Base-by-base conservation (phyloP, 2,113 vertebrate species). In the Motacilla tschutschensis region DNA sequence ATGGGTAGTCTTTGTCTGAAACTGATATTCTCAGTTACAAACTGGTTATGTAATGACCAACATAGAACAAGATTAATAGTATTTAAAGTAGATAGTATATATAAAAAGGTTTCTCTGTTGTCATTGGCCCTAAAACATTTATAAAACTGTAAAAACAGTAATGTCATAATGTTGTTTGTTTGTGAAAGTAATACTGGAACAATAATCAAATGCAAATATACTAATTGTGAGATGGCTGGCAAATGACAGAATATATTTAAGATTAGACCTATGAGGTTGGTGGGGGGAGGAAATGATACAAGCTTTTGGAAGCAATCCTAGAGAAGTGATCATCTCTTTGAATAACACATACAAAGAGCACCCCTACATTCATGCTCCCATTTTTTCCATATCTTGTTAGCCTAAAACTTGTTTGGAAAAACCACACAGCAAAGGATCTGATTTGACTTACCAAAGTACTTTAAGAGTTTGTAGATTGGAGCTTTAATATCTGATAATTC, bases 271-370 rank as follows among this genome's bases (percentile, higher is more conserved):
- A 1, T 43, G 18, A 24, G 6, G 1, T 14, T 8, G 47, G 14
- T 0, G 0, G 5, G 3, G 4, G 5, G 4, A 9, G 2, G 8
- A 43, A 31, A 19, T 33, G 1, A 46, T 41, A 19, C 1, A 54
- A 43, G 21, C 18, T 62, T 79, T 51, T 55, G 31, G 19, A 79
- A 64, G 25, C 59, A 70, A 47, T 28, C 28, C 31, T 40, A 15
- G 17, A 47, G 28, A 59, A 80, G 9, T 2, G 1, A 31, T 60
- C 4, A 13, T 7, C 14, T 75, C 19, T 48, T 10, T n/a, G 35
- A 77, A 12, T 36, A 31, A 51, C 31, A 43, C 26, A 46, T 44
- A n/a, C 7, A 9, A 20, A 53, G 26, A 33, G 8, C 4, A 25
- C 6, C 29, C 4, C 2, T 12, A 6, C 6, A 4, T 31, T 78